Conservation (phyloP, 2,113 vertebrate species). For the Melanostigma gelatinosum region DNA sequence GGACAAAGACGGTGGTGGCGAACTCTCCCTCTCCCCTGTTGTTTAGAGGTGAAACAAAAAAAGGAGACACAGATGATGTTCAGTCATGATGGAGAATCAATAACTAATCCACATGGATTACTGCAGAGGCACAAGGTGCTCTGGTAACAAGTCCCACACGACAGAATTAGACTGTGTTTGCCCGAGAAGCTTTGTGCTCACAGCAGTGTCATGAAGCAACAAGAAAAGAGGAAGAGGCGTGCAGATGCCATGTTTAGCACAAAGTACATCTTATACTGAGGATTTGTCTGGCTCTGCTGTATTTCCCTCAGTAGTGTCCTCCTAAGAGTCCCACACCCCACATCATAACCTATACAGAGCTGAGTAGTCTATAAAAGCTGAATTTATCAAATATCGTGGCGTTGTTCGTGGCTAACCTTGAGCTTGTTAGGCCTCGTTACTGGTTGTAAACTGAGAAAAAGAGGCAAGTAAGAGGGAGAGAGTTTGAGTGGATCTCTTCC, state of each 20-base stretch:
- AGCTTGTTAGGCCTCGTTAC: background rate
- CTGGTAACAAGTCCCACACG: conserved; percentile 31
- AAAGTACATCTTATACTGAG: background rate
- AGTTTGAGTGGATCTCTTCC: conserved; percentile 14
- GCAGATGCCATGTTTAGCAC: background rate
- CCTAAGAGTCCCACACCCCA: too few relatives aligned
- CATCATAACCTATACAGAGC: too few relatives aligned
- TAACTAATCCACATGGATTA: conserved; percentile 70
- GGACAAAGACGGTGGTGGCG: conserved; percentile 3
- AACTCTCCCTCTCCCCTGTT: conserved; percentile 26
- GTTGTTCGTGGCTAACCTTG: background rate
- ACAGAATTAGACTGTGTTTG: conserved; percentile 27
- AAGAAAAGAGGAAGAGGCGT: background rate
- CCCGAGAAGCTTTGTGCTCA: conserved; percentile 16
- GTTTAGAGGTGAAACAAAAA: conserved; percentile 60
- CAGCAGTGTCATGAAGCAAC: background rate
- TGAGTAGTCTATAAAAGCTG: conserved; percentile 1
- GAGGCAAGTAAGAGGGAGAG: background rate
- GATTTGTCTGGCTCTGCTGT: too few relatives aligned
- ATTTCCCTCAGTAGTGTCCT: too few relatives aligned
- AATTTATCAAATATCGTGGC: background rate
- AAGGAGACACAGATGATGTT: conserved; percentile 58
- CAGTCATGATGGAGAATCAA: conserved; percentile 66
- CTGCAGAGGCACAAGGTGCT: conserved; percentile 59
- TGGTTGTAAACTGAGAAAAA: conserved; percentile 20